A percentile compares a stretch with the other conserved stretches of the same genome.
phyloP scores from a whole-genome alignment of 2,888 invertebrate genomes.

The Falcaria lacertinaria region DNA sequence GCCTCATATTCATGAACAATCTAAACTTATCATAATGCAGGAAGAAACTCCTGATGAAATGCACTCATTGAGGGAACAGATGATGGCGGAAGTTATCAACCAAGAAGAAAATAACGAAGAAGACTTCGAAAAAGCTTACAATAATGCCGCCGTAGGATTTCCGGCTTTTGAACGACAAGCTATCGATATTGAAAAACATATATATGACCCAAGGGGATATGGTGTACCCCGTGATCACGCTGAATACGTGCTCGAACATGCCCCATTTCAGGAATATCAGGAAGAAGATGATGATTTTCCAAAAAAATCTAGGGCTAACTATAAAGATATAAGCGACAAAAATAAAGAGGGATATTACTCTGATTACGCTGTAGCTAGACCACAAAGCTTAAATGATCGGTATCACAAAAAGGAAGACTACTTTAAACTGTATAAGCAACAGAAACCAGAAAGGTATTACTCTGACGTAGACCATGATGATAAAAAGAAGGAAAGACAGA shows the following conservation, averaged over 20 bases:
- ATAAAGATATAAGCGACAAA: conserved; percentile 60
- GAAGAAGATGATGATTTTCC: conserved; percentile 57
- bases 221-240: conserved; percentile 40
- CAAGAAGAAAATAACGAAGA: conserved; percentile 66
- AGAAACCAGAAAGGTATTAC: conserved; percentile 48
- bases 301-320: conserved; percentile 46
- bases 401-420: conserved; percentile 58
- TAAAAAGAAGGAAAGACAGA: conserved; percentile 41
- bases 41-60: conserved; percentile 55
- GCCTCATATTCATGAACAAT: conserved; percentile 51
- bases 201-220: conserved; percentile 57
- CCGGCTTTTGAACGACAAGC: conserved; percentile 50
- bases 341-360: conserved; percentile 57
- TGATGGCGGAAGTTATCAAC: conserved; percentile 45
- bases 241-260: conserved; percentile 45
- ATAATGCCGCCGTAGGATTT: conserved; percentile 65
- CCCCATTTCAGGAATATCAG: conserved; percentile 59
- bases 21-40: conserved; percentile 54
- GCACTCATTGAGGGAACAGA: conserved; percentile 46
- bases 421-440: conserved; percentile 55
- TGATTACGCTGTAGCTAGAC: conserved; percentile 58
- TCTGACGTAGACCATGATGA: conserved; percentile 18
- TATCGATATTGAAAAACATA: conserved; percentile 50
- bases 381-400: conserved; percentile 50
- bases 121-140: conserved; percentile 68